These are phyloP conservation scores for Plutella xylostella DNA, from an alignment of 2,888 invertebrate genomes.

Conservation along the genomic window DNA sequence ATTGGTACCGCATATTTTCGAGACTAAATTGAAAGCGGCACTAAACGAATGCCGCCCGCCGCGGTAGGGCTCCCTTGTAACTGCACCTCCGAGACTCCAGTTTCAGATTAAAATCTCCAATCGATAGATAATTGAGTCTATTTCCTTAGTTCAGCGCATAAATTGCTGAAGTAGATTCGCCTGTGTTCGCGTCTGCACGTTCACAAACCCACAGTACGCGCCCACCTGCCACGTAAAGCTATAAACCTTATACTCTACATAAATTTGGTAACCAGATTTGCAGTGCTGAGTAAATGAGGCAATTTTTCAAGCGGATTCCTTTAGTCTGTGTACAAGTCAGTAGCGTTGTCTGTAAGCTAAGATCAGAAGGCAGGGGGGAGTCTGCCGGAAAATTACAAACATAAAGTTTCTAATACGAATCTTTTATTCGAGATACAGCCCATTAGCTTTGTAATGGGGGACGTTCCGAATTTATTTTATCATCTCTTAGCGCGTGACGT, in stretches of 20 bases:
- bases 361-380: constrained; percentile 31
- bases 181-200: constrained; percentile 27
- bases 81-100: too few species aligned
- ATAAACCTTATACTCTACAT: too few species aligned
- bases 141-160: constrained; percentile 32
- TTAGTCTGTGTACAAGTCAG: constrained; percentile 19
- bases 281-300: constrained; percentile 2
- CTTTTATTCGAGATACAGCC: constrained; percentile 68
- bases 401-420: constrained; percentile 69
- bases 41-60: too few species aligned
- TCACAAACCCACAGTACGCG: too few species aligned
- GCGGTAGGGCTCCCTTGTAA: too few species aligned
- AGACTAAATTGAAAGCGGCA: too few species aligned
- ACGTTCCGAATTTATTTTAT: constrained; percentile 67
- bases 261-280: too few species aligned
- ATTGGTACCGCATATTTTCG: too few species aligned
- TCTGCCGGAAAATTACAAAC: constrained; percentile 61
- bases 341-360: constrained; percentile 32
- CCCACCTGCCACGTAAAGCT: too few species aligned
- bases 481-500: constrained; percentile 66
- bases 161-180: constrained; percentile 32
- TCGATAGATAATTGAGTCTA: constrained; percentile 38
- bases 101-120: constrained; percentile 32
- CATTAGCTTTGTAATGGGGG: constrained; percentile 66
- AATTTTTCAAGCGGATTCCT: not conserved